Base-by-base conservation (phyloP, 2,888 invertebrate genomes). In the Pycnomerus fuliginosus region DNA sequence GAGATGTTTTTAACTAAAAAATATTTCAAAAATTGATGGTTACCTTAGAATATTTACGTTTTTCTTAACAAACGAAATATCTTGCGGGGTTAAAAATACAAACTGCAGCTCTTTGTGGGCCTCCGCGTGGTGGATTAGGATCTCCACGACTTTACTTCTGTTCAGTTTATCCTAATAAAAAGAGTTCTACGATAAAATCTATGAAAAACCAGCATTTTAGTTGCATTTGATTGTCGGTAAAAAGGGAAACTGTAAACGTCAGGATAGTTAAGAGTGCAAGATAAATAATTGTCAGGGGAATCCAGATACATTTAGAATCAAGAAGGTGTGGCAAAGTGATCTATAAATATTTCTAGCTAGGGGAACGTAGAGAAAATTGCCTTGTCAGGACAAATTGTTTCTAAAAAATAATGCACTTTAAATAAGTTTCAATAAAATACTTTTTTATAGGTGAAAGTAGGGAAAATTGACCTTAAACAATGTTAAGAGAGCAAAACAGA, bases 31-130 rank as follows among this genome's bases (percentile, higher is more conserved):
- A 38, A 47, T n/a, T n/a, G n/a, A n/a, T n/a, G n/a, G 24, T 50
- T 59, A 67, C 67, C 62, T 63, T 35, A 68, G 58, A 42, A 72
- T 58, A 7, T 63, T 52, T 10, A 69, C 66, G 24, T 61, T 56
- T 17, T 59, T 45, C 36, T 65, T 63, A 13, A 71, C 52, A 48
- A 68, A 70, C 2, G 84, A 80, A 8, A 85, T 79, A 68, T 89
- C 87, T 66, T 90, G 84, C 16, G 96, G 96, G 28, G 95, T 92
- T 15, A 96, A 79, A 71, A 96, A 93, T 55, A 91, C 85, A 73
- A 86, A 96, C 74, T 96, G 95, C 2, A 83, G 76, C 42, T 77
- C 70, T 3, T 76, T 75, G 67, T 83, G 84, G 31, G 74, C 73
- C 36, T 80, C 76, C 3, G 93, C 90, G 68, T 89, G 85, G 56